phyloP scores from a whole-genome alignment of 2,797 vertebrate genomes.

The Pangasius macronema region DNA sequence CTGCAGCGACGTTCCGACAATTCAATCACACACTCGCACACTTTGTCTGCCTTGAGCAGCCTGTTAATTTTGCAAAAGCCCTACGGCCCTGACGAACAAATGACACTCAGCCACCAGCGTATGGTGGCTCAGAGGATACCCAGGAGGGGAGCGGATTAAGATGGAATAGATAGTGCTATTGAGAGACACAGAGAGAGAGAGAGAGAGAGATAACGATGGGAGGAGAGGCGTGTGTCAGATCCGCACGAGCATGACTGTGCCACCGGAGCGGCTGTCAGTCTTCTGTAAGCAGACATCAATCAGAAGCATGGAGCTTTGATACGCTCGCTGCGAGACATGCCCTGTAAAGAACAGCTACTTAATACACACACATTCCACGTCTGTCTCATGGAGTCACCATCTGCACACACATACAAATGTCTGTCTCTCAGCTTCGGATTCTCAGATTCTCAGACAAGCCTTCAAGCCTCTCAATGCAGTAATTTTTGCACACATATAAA shows the following conservation, averaged over 20 bases:
- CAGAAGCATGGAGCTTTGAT: constrained; percentile 47
- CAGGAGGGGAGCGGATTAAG: constrained; percentile 65
- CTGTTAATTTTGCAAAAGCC: constrained; percentile 67
- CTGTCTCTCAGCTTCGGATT: background rate
- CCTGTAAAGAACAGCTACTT: constrained; percentile 48
- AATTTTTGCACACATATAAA: background rate
- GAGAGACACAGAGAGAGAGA: constrained; percentile 43
- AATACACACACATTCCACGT: constrained; percentile 9
- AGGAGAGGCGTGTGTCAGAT: constrained; percentile 30
- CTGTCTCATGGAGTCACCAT: background rate
- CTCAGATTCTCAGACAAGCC: background rate
- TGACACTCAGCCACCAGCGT: constrained; percentile 61
- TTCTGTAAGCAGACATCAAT: constrained; percentile 64
- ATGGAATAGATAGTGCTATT: constrained; percentile 70
- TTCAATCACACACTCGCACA: constrained; percentile 58
- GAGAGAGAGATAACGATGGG: background rate
- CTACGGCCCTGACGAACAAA: constrained; percentile 48
- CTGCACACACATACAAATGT: background rate
- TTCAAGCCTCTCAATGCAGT: background rate
- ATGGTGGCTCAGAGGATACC: constrained; percentile 57
- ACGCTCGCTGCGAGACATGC: constrained; percentile 53
- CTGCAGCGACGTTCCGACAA: constrained; percentile 52
- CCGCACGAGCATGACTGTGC: constrained; percentile 32
- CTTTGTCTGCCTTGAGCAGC: constrained; percentile 56
- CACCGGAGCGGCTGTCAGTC: constrained; percentile 35